These are phyloP conservation scores for Chymomyza fuscimana DNA, from an alignment of 2,888 invertebrate genomes.

Conservation along the genomic window DNA sequence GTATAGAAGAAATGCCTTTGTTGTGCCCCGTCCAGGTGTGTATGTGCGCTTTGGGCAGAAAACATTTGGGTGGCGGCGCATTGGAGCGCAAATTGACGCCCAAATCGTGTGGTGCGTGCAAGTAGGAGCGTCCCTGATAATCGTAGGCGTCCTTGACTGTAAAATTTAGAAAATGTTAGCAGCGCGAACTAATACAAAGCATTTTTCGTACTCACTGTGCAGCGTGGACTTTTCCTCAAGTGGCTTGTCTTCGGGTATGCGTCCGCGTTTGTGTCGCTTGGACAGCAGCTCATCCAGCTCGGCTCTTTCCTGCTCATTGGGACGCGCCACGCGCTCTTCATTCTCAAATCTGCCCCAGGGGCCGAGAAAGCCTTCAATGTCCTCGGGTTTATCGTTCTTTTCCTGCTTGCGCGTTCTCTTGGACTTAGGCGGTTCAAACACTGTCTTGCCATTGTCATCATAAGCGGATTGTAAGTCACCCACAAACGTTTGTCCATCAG, in stretches of 20 bases:
- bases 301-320: constrained; percentile 95
- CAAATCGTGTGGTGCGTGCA: constrained; percentile 95
- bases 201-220: constrained; percentile 85
- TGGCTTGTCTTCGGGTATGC: constrained; percentile 93
- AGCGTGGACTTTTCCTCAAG: constrained; percentile 96
- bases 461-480: constrained; percentile 85
- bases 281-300: constrained; percentile 96
- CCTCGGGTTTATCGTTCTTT: constrained; percentile 93
- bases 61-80: constrained; percentile 95
- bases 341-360: constrained; percentile 98
- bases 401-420: constrained; percentile 91
- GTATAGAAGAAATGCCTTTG: constrained; percentile 95
- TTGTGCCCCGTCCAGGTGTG: constrained; percentile 98
- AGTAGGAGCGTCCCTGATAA: constrained; percentile 97
- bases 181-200: neutral
- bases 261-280: constrained; percentile 92
- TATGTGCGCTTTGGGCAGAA: constrained; percentile 96
- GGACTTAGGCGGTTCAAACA: constrained; percentile 92
- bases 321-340: constrained; percentile 92
- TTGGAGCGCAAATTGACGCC: constrained; percentile 93
- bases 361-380: constrained; percentile 96
- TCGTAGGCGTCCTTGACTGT: constrained; percentile 95
- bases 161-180: constrained; percentile 47
- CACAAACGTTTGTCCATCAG: constrained; percentile 81
- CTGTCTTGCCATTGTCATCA: constrained; percentile 89